These are phyloP conservation scores for Falco cherrug DNA, from an alignment of 2,797 vertebrate species.

Conservation along the genomic window DNA sequence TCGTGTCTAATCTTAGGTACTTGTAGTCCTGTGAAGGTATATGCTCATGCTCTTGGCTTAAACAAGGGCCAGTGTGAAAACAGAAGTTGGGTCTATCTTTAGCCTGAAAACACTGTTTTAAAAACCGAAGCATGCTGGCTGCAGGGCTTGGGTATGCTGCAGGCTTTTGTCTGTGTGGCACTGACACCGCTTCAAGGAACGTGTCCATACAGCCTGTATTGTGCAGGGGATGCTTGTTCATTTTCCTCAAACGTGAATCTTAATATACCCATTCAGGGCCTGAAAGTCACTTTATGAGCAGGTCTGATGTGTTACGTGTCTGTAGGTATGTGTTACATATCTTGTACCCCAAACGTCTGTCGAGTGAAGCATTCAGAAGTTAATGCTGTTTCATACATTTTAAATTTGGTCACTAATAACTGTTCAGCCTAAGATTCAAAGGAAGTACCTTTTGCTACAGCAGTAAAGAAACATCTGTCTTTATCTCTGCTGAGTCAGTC, in stretches of 20 bases:
- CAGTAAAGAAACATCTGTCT: background rate
- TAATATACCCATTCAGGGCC: too few relatives aligned
- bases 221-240: background rate
- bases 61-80: background rate
- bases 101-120: background rate
- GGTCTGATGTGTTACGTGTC: background rate
- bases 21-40: background rate
- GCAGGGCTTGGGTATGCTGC: background rate
- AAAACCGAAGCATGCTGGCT: background rate
- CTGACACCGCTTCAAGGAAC: background rate
- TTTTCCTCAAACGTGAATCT: background rate
- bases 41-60: background rate
- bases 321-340: background rate
- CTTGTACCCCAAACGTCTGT: background rate
- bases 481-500: background rate
- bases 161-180: background rate
- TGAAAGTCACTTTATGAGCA: background rate
- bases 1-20: background rate
- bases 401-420: fast-evolving
- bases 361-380: background rate
- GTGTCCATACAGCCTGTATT: fast-evolving
- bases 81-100: background rate
- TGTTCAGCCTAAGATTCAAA: background rate
- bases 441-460: background rate
- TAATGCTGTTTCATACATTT: background rate